A percentile compares a stretch with the other conserved stretches of the same genome.
phyloP scores from a whole-genome alignment of 2,797 vertebrate genomes.

The Eutrigla gurnardus region DNA sequence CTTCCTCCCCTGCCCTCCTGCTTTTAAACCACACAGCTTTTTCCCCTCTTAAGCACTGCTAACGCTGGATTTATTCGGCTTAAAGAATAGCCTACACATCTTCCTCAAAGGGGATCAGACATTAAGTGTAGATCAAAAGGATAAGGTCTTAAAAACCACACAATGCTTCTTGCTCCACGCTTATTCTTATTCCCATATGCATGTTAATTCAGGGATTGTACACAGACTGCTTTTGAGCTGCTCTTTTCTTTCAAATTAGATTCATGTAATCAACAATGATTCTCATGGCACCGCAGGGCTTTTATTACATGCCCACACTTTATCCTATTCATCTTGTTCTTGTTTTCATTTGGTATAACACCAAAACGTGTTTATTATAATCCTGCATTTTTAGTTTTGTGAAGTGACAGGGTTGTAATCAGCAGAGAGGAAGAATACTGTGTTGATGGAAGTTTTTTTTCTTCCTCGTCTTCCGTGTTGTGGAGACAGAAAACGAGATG shows the following conservation, averaged over 20 bases:
- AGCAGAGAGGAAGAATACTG: not conserved
- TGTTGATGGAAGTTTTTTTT: slow-evolving; percentile 29
- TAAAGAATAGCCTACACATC: slow-evolving; percentile 78
- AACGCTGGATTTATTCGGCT: slow-evolving; percentile 83
- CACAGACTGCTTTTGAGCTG: slow-evolving; percentile 35
- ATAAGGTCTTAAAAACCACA: slow-evolving; percentile 79
- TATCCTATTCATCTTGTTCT: slow-evolving; percentile 9
- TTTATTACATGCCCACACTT: slow-evolving; percentile 11
- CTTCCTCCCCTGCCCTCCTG: slow-evolving; percentile 61
- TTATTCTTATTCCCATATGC: slow-evolving; percentile 67
- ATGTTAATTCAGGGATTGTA: slow-evolving; percentile 61
- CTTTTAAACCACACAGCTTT: slow-evolving; percentile 73
- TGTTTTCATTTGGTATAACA: not conserved
- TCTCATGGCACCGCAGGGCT: slow-evolving; percentile 36
- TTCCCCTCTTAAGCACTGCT: slow-evolving; percentile 75
- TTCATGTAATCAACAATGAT: slow-evolving; percentile 23
- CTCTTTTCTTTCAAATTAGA: slow-evolving; percentile 51
- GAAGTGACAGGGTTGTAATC: not conserved
- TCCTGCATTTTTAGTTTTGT: not conserved
- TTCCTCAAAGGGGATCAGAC: slow-evolving; percentile 82
- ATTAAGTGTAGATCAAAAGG: slow-evolving; percentile 83
- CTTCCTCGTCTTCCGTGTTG: slow-evolving; percentile 19
- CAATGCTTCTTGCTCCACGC: slow-evolving; percentile 57
- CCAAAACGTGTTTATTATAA: not conserved
- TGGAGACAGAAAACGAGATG: slow-evolving; percentile 59